phyloP scores from a whole-genome alignment of 2,888 invertebrate species.

The Heterodera filipjevi region DNA sequence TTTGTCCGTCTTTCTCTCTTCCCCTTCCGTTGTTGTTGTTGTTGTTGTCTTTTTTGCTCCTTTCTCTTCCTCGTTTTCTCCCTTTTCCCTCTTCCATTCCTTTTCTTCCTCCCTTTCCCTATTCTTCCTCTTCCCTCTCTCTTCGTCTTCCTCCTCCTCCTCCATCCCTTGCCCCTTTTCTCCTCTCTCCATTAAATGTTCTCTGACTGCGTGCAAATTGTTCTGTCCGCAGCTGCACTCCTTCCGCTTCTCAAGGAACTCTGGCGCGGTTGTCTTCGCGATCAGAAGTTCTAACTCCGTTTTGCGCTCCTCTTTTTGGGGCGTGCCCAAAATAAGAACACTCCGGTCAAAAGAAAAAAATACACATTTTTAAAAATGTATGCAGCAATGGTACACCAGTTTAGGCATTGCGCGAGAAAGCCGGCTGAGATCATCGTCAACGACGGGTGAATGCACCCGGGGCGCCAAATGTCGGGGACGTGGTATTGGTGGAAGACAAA shows the following conservation, averaged over 20 bases:
- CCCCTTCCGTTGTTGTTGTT: no score
- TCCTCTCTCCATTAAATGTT: conserved; percentile 29
- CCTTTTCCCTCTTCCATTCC: neutral
- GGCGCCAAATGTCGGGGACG: no score
- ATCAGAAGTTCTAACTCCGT: conserved; percentile 59
- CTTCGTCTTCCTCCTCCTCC: neutral
- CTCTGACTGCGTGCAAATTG: conserved; percentile 33
- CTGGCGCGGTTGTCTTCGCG: conserved; percentile 51
- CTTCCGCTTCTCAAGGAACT: conserved; percentile 20
- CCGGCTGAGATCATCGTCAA: no score
- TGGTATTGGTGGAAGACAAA: no score
- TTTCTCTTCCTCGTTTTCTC: neutral
- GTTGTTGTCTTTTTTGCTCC: no score
- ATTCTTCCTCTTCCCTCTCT: neutral
- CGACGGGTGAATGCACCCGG: no score
- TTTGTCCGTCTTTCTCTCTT: neutral
- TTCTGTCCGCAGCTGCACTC: conserved; percentile 43
- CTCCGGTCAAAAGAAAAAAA: no score
- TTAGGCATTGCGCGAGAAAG: no score
- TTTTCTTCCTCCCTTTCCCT: neutral
- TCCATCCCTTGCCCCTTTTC: neutral
- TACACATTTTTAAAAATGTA: no score
- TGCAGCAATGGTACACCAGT: no score
- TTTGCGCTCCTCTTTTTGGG: conserved; percentile 52
- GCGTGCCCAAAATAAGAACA: no score